Conservation (phyloP, 1,140 invertebrate genomes). For the Ceratoteleas bidentatus region DNA sequence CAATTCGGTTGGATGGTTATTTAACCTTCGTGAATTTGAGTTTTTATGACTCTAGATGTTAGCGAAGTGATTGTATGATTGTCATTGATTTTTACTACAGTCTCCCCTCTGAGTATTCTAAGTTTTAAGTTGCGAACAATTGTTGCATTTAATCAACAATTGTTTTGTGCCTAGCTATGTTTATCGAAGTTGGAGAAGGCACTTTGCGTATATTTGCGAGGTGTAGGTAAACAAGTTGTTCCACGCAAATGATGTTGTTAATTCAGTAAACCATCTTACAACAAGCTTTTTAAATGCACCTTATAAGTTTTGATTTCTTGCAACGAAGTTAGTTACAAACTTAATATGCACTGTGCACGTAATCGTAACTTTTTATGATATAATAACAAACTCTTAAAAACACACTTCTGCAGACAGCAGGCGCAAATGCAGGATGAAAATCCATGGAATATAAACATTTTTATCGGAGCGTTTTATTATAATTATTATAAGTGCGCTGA, state of each 20-base stretch:
- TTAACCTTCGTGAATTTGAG: no score
- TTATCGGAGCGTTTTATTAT: constrained; percentile 10
- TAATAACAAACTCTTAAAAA: constrained; percentile 13
- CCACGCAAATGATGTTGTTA: constrained; percentile 3
- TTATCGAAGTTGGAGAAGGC: background rate
- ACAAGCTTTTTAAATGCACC: constrained; percentile 5
- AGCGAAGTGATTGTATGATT: no score
- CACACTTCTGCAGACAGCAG: constrained; percentile 7
- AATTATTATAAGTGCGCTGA: constrained; percentile 9
- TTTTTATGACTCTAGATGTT: no score
- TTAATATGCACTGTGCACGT: constrained; percentile 21
- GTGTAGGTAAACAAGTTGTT: background rate
- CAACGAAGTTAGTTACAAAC: constrained; percentile 24
- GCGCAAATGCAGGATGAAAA: constrained; percentile 15
- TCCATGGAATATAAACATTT: constrained; percentile 14
- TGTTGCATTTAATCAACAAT: background rate
- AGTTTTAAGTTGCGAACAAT: no score
- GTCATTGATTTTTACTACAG: no score
- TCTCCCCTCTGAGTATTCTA: no score
- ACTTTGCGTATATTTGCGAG: background rate
- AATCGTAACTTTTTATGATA: constrained; percentile 32
- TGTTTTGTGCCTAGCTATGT: background rate
- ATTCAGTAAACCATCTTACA: constrained; percentile 7
- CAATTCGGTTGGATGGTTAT: no score
- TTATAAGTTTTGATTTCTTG: constrained; percentile 29